phyloP scores from a whole-genome alignment of 2,113 vertebrate species.

The Caranx melampygus region DNA sequence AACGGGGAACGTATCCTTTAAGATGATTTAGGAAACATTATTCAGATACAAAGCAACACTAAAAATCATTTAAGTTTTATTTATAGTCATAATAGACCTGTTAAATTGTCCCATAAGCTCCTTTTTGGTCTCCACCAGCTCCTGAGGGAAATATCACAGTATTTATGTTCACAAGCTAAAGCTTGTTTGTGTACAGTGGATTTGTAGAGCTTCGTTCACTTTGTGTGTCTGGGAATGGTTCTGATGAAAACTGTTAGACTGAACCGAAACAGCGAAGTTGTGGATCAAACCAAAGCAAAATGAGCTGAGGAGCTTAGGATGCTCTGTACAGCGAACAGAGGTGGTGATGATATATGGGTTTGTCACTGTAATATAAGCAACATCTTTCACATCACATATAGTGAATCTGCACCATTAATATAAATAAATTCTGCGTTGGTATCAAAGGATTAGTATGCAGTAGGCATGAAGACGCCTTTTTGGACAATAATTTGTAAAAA shows the following conservation, averaged over 20 bases:
- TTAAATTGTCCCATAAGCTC: not conserved
- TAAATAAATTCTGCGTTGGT: not conserved
- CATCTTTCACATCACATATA: not conserved
- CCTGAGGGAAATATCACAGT: conserved; percentile 2
- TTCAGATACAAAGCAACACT: not conserved
- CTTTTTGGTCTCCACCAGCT: conserved; percentile 7
- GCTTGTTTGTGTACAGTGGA: conserved; percentile 3
- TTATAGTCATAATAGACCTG: not conserved
- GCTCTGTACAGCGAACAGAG: not conserved
- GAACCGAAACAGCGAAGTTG: not conserved
- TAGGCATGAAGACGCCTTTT: not conserved
- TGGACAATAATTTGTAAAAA: conserved; percentile 7
- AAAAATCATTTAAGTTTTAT: not conserved
- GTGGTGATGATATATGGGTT: conserved; percentile 2
- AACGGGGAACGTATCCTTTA: too few species aligned
- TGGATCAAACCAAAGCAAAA: not conserved
- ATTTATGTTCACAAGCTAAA: conserved; percentile 19
- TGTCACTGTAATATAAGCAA: not conserved
- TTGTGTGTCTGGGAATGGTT: not conserved
- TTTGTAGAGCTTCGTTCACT: not conserved
- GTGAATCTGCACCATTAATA: not conserved
- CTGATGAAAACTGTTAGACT: not conserved
- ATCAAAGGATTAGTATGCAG: not conserved
- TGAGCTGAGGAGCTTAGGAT: not conserved
- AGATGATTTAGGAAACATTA: not conserved